Evolutionary conservation across 2,888 invertebrate species (phyloP).

Genomic region (Dioctria linearis): DNA sequence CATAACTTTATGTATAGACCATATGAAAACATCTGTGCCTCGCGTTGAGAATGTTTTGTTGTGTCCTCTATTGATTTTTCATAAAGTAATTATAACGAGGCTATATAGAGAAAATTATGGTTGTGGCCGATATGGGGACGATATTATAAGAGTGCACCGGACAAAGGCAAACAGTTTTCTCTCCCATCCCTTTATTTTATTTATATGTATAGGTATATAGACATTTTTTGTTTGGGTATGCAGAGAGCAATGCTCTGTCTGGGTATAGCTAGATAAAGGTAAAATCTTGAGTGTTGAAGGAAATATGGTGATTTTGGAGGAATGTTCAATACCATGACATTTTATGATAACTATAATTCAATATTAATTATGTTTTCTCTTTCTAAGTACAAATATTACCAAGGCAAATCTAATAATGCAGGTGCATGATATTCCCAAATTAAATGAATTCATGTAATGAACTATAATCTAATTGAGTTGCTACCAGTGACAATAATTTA

Average conservation of each 20-base stretch:
- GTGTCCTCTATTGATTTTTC: conserved; percentile 57
- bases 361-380: too few species aligned
- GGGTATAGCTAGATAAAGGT: conserved; percentile 41
- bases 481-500: too few species aligned
- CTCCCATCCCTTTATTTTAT: too few species aligned
- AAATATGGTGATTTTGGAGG: too few species aligned
- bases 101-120: background rate
- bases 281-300: conserved; percentile 15
- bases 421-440: too few species aligned
- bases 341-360: too few species aligned
- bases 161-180: background rate
- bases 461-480: too few species aligned
- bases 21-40: conserved; percentile 46
- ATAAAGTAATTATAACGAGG: conserved; percentile 57
- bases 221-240: conserved; percentile 17
- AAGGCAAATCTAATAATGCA: too few species aligned
- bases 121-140: conserved; percentile 2
- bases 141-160: conserved; percentile 33
- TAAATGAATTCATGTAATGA: too few species aligned
- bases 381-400: too few species aligned
- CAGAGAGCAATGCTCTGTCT: conserved; percentile 45
- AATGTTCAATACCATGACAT: too few species aligned
- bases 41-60: conserved; percentile 39
- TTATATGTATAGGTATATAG: background rate
- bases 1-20: conserved; percentile 2